Evolutionary conservation across 2,888 invertebrate genomes (phyloP), one percentile per base, ranked within the genome.

Genomic region (Therioaphis trifolii): DNA sequence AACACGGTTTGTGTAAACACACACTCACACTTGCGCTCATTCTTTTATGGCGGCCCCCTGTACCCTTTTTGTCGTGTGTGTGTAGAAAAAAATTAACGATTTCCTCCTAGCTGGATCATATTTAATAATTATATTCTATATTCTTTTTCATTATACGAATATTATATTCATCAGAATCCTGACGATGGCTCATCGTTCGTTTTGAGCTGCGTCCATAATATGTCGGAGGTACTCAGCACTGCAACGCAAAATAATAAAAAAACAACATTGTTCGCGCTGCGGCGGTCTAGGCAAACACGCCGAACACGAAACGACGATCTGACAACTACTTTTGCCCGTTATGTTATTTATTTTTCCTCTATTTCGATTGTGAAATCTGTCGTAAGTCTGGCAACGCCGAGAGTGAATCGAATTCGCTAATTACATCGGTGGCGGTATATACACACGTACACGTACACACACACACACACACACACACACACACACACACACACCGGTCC

Each of bases 351-450:
- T 69, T 79, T 58, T 55, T 79, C 27, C 43, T 9, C 71, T 69
- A 58, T 72, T 72, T 43, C 61, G 63, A 82, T 82, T 82, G 82
- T 82, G 82, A 82, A 82, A 82, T 74, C 72, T 82, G 74, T 61
- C 63, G 72, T 74, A 82, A 82, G 49, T 74, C 72, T 82, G 82
- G 82, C 82, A 82, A 82, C 82, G n/a, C 24, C 72, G 82, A 74
- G 82, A 82, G 82, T 63, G 82, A 82, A 82, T 82, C 72, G 63
- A 82, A 82, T 82, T 74, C 72, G 82, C 82, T 82, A 82, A 82
- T 82, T 82, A 82, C 72, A 66, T 43, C 49, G 66, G 12, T 29
- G 66, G 52, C 46, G 29, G 52, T 18, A 35, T 21, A 24, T 18
- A 2, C 9, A 14, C 52, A 29, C 71, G 49, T 49, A 49, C 55